A percentile compares a stretch with the other conserved stretches of the same genome.
These are phyloP conservation scores for Clarias platycephalus DNA, from an alignment of 2,797 vertebrate species.

Conservation along the genomic window DNA sequence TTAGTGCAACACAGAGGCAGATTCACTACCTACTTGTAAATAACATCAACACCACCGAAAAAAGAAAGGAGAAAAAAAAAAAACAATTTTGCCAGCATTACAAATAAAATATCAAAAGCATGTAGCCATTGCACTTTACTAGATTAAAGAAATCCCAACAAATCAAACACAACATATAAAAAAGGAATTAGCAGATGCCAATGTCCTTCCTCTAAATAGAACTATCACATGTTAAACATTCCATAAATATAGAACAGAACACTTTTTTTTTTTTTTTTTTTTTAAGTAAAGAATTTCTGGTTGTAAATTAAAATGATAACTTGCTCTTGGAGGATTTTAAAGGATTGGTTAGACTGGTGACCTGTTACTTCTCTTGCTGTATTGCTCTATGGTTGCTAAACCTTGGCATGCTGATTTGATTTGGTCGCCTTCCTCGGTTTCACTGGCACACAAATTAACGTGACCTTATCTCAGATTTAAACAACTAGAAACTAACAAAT, in stretches of 20 bases:
- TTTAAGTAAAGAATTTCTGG: neutral
- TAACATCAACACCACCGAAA: constrained; percentile 10
- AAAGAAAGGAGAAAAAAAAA: too few relatives aligned
- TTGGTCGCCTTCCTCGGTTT: constrained; percentile 12
- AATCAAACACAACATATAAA: constrained; percentile 31
- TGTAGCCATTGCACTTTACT: constrained; percentile 35
- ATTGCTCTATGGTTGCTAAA: constrained; percentile 48
- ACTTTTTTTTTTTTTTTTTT: neutral
- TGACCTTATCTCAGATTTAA: constrained; percentile 19
- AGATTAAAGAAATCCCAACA: constrained; percentile 7
- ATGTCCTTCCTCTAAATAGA: constrained; percentile 28
- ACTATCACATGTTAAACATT: constrained; percentile 33
- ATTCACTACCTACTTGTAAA: constrained; percentile 46
- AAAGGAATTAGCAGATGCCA: constrained; percentile 27
- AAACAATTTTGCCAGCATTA: constrained; percentile 21
- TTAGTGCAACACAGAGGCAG: constrained; percentile 57
- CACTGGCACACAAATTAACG: constrained; percentile 14
- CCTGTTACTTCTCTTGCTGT: constrained; percentile 37
- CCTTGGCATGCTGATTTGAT: constrained; percentile 38
- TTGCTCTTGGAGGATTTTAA: neutral
- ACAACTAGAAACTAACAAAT: constrained; percentile 14
- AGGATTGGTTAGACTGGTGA: constrained; percentile 11
- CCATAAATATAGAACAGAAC: constrained; percentile 19
- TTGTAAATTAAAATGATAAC: neutral
- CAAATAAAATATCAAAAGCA: constrained; percentile 41